Evolutionary conservation across 2,113 vertebrate genomes (phyloP), one percentile per base, ranked within the genome.

Genomic region (Phalacrocorax brasilianus): DNA sequence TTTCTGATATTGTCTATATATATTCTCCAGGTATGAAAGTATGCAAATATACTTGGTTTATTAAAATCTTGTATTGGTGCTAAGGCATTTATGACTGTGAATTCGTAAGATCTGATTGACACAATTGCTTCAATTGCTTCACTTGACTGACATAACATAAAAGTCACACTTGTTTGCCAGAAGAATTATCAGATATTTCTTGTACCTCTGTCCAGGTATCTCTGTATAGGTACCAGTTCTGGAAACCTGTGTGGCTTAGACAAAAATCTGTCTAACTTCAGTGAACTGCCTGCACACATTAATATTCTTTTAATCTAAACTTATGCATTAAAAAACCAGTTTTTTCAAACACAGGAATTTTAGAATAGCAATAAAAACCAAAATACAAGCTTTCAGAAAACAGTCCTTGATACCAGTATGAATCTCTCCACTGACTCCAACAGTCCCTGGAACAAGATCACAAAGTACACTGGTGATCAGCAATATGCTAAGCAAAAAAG

Each of bases 11-110:
- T 59, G 24, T 42, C 74, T 84, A 11, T 55, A 71, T 49, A 45
- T 73, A 92, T 65, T 91, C 65, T 84, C 52, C 38, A 89, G 59
- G 42, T 45, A 86, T 19, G n/a, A 91, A 92, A 71, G 23, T 87
- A 92, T 75, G 94, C 67, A 95, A 93, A 96, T 93, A 92, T 22
- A 83, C 86, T 70, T 56, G 9, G 7, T 65, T 91, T 91, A 90
- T 93, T 88, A 95, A 88, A 92, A 93, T 55, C 68, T 91, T 85
- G 45, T 22, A 42, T 73, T 27, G 77, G n/a, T 88, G 68, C 87
- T 86, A 70, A 78, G 58, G 85, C 45, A 77, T 92, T 95, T 77
- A 61, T 68, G 74, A 72, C n/a, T 67, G 58, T 77, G 67, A 92
- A 93, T 88, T 96, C 49, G 3, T 56, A 84, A 61, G 52, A 42